phyloP scores from a whole-genome alignment of 2,888 invertebrate species.

The Toxonevra muliebris region DNA sequence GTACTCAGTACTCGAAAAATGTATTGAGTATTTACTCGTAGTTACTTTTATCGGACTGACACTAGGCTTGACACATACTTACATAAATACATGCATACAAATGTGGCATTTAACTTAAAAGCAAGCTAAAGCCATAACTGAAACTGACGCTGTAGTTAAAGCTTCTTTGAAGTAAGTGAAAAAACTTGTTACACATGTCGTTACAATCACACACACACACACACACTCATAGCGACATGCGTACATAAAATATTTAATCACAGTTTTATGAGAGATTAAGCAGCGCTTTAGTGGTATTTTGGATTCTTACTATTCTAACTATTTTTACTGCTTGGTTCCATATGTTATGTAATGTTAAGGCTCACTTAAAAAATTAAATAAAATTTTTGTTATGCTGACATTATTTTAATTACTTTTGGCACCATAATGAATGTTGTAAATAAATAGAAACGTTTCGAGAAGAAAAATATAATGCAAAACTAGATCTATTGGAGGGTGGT shows the following conservation, averaged over 20 bases:
- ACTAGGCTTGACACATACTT: slow-evolving; percentile 1
- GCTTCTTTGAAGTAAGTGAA: slow-evolving; percentile 8
- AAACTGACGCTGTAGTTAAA: not conserved
- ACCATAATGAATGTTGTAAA: no score
- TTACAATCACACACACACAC: not conserved
- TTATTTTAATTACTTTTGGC: slow-evolving; percentile 12
- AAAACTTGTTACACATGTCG: slow-evolving; percentile 7
- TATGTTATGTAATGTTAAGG: not conserved
- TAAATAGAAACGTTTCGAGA: no score
- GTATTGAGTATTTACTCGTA: no score
- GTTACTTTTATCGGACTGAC: no score
- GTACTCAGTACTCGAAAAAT: no score
- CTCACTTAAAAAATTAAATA: not conserved
- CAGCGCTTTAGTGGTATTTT: not conserved
- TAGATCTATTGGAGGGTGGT: no score
- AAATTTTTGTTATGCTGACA: slow-evolving; percentile 4
- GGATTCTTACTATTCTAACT: not conserved
- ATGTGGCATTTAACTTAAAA: slow-evolving; percentile 2
- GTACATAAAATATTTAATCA: not conserved
- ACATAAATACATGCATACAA: not conserved
- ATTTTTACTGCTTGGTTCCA: not conserved
- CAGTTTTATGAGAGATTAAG: slow-evolving; percentile 10
- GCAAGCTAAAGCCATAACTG: not conserved
- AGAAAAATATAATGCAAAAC: no score
- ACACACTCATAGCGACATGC: not conserved